A percentile compares a stretch with the other conserved stretches of the same genome.
These are phyloP conservation scores for Emydocephalus ijimae DNA, from an alignment of 2,113 vertebrate genomes.

Conservation along the genomic window DNA sequence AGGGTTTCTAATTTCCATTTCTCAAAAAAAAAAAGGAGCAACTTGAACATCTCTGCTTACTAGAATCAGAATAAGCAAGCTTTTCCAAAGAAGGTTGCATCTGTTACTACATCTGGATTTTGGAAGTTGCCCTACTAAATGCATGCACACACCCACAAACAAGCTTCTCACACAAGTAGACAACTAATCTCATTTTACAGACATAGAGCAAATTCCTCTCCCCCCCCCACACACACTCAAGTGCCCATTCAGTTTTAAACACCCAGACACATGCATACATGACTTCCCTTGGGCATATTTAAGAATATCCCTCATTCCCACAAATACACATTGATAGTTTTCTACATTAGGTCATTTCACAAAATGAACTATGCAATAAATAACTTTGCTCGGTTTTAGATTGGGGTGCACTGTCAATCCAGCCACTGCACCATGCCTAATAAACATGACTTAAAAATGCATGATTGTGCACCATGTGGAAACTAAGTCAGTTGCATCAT, in stretches of 20 bases:
- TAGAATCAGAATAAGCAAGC: background rate
- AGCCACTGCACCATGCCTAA: background rate
- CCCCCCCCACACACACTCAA: background rate
- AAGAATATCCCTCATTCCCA: background rate
- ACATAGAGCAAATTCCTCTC: background rate
- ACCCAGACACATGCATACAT: background rate
- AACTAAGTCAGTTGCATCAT: background rate
- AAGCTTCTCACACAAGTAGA: background rate
- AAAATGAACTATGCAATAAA: background rate
- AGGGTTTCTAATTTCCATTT: background rate
- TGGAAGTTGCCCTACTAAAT: background rate
- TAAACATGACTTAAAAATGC: background rate
- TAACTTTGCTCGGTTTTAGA: background rate
- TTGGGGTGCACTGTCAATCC: background rate
- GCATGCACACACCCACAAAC: background rate
- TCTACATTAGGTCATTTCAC: background rate
- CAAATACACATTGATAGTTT: background rate
- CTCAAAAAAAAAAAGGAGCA: background rate
- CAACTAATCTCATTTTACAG: background rate
- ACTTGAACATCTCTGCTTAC: background rate
- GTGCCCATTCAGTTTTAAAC: background rate
- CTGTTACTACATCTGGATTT: background rate
- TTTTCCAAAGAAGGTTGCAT: background rate
- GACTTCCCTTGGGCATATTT: background rate
- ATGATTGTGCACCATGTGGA: background rate